Evolutionary conservation across 2,113 vertebrate genomes (phyloP), one percentile per base, ranked within the genome.

Genomic region (Hemichromis elongatus): DNA sequence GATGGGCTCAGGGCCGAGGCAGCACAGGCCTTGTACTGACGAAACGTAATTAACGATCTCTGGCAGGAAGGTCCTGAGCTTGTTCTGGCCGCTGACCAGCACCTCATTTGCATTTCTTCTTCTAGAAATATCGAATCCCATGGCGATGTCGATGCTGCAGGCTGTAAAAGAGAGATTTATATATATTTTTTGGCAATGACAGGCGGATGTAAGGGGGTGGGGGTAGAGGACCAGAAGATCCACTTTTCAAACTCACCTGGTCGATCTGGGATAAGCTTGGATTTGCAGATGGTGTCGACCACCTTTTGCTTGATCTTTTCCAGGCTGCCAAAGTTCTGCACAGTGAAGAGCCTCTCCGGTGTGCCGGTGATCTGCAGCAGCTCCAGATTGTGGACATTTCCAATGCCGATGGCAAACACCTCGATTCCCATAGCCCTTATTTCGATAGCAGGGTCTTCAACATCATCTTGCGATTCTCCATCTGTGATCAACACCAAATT

Each of bases 71-170:
- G 8, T 28, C 82, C 40, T 66, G 3, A 95, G 93, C 59, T 90
- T 96, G 83, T 75, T 83, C 70, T 96, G 96, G 79, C 95, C 82
- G 13, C 82, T 93, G 63, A 90, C 37, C 21, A 95, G 87, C 45
- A 83, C 61, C 24, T 52, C 80, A 14, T 82, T 84, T 2, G 42
- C 7, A 59, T 9, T 16, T 9, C 86, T 2, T 6, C 0, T 86
- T 9, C 21, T 84, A 2, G 97, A 96, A 83, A 96, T 95, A 85
- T 98, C 97, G n/a, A 98, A 94, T 68, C 96, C 97, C 84, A 98
- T 42, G 66, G 95, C 96, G 86, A 98, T 91, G 81, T 97, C 96
- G 7, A 97, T 75, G 40, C 16, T 45, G 57, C 98, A 98, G 53
- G n/a, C 97, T 97, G 90, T 12, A 50, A 88, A 4, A 45, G 4